Percentiles rank a stretch among this genome's conserved stretches.
Evolutionary conservation across 2,888 invertebrate genomes (phyloP).

Genomic region (Eupithecia subfuscata): DNA sequence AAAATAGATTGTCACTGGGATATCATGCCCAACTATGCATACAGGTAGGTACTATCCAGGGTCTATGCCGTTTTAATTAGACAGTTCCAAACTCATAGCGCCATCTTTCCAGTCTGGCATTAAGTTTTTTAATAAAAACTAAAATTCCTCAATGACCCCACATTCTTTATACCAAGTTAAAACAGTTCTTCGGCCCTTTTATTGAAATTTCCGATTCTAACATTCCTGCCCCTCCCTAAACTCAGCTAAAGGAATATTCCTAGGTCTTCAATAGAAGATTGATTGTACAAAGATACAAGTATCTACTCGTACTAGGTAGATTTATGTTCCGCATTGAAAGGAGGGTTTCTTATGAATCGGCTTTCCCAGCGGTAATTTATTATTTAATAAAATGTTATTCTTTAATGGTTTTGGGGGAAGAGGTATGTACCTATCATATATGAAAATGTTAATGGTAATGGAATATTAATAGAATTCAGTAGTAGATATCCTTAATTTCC

Average conservation of each 20-base stretch:
- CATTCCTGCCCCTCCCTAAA: slow-evolving; percentile 13
- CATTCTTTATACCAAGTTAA: too few species aligned
- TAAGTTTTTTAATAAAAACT: too few species aligned
- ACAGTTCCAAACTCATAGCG: too few species aligned
- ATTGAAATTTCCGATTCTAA: background rate
- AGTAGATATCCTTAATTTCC: background rate
- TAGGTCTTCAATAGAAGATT: slow-evolving; percentile 39
- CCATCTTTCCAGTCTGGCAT: too few species aligned
- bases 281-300: slow-evolving; percentile 27
- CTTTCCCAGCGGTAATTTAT: slow-evolving; percentile 10
- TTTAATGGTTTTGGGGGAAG: too few species aligned
- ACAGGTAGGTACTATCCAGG: too few species aligned
- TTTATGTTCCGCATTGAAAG: slow-evolving; percentile 29
- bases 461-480: background rate
- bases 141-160: too few species aligned
- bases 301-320: slow-evolving; percentile 14
- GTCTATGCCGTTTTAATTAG: too few species aligned
- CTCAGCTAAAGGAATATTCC: slow-evolving; percentile 31
- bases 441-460: too few species aligned
- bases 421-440: too few species aligned
- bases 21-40: too few species aligned
- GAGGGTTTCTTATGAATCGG: slow-evolving; percentile 22
- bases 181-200: background rate
- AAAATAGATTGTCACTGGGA: too few species aligned
- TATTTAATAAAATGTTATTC: slow-evolving; percentile 15